Evolutionary conservation across 2,888 invertebrate species (phyloP), one percentile per base, ranked within the genome.

Genomic region (Siphonodentalium dalli): DNA sequence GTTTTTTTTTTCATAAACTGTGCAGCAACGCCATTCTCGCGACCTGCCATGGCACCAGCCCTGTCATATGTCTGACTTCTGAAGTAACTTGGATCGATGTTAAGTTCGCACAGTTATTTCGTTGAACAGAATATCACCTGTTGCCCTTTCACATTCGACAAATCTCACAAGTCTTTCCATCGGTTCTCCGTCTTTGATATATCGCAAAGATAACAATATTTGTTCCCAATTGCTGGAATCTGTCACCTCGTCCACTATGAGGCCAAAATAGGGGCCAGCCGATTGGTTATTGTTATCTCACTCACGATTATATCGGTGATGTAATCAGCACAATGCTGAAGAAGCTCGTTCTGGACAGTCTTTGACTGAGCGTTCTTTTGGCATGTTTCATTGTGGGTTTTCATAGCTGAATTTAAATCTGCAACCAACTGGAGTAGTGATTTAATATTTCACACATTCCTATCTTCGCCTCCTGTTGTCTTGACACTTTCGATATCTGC

Each of bases 391-490:
- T n/a, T n/a, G n/a, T n/a, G n/a, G n/a, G n/a, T n/a, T n/a, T n/a
- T n/a, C n/a, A 45, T 5, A 27, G 34, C 15, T 20, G 48, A 52
- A 35, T 44, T 49, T 9, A 48, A 34, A 29, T 48, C 43, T 28
- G 41, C 40, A n/a, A 52, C 35, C 31, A 48, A 52, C 49, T 51
- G 9, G 31, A 57, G 31, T 20, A 52, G 18, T 29, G 28, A 52
- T 33, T 57, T 52, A 26, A 57, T 48, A 38, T 57, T 57, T 21
- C 57, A 43, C n/a, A n/a, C n/a, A n/a, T n/a, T n/a, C n/a, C n/a
- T n/a, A n/a, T n/a, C n/a, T n/a, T n/a, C n/a, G n/a, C n/a, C n/a
- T n/a, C n/a, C n/a, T n/a, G n/a, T n/a, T n/a, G n/a, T n/a, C n/a
- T n/a, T n/a, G n/a, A n/a, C n/a, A n/a, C n/a, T n/a, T n/a, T n/a